Conservation (phyloP, 2,888 invertebrate genomes). For the Campoplex capitator region DNA sequence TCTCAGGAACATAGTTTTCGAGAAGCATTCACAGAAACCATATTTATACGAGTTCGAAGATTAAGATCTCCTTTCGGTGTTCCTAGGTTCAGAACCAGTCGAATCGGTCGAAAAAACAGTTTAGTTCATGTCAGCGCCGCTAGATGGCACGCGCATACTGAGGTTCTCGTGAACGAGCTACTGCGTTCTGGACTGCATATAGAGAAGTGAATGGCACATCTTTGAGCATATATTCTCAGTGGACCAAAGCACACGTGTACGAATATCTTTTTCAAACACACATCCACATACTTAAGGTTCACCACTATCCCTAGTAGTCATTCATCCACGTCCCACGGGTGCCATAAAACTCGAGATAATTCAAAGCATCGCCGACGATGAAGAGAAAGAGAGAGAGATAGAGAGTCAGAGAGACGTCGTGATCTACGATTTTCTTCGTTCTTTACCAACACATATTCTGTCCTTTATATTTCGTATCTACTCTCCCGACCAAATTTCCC, state of each 20-base stretch:
- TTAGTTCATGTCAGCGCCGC: not conserved
- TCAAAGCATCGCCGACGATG: constrained; percentile 72
- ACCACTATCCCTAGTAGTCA: constrained; percentile 23
- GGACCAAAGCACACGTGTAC: not conserved
- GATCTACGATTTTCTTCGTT: constrained; percentile 55
- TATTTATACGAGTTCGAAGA: not conserved
- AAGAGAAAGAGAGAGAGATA: not conserved
- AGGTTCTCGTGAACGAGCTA: not conserved
- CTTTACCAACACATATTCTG: constrained; percentile 50
- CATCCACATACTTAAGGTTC: constrained; percentile 39
- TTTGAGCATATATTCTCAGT: not conserved
- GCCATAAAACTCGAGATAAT: constrained; percentile 76
- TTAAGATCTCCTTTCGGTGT: not conserved
- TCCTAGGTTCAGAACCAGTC: not conserved
- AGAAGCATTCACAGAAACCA: not conserved
- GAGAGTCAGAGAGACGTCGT: not conserved
- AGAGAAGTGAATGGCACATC: constrained; percentile 1
- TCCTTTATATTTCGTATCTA: constrained; percentile 34
- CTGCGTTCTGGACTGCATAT: not conserved
- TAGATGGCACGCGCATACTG: not conserved
- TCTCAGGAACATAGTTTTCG: not conserved
- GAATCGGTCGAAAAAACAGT: not conserved
- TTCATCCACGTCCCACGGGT: constrained; percentile 64
- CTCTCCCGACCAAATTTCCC: constrained; percentile 68
- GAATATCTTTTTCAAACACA: constrained; percentile 24